Percentiles rank a stretch among this genome's conserved stretches.
Evolutionary conservation across 2,113 vertebrate genomes (phyloP).

Genomic region (Aphyosemion australe): DNA sequence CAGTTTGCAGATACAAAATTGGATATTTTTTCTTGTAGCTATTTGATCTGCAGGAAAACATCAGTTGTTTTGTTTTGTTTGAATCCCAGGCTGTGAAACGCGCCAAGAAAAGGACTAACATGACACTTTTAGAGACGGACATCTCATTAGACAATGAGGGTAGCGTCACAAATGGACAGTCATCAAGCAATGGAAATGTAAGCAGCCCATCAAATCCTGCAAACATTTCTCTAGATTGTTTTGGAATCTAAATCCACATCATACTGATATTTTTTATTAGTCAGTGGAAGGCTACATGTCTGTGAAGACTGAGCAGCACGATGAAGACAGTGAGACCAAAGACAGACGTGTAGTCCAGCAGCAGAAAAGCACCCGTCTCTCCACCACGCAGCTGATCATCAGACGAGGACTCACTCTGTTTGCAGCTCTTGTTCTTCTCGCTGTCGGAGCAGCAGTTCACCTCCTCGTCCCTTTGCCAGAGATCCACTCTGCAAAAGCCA

Average conservation of each 20-base stretch:
- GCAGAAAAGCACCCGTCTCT: conserved; percentile 38
- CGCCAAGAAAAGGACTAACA: conserved; percentile 40
- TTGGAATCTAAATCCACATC: not conserved
- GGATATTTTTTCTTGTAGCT: no score
- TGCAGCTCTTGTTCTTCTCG: conserved; percentile 56
- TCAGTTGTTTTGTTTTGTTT: not conserved
- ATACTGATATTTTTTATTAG: conserved; percentile 33
- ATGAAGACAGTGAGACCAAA: not conserved
- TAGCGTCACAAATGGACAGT: not conserved
- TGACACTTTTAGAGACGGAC: conserved; percentile 3
- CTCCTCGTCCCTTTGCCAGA: conserved; percentile 65
- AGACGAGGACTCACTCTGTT: conserved; percentile 67
- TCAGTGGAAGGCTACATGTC: conserved; percentile 43
- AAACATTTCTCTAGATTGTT: not conserved
- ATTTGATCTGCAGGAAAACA: no score
- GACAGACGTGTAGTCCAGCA: not conserved
- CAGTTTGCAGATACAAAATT: not conserved
- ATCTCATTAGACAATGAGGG: not conserved
- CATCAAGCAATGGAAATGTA: conserved; percentile 27
- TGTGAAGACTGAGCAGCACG: not conserved
- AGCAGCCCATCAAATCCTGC: conserved; percentile 5
- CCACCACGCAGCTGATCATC: conserved; percentile 73
- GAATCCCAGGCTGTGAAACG: conserved; percentile 65
- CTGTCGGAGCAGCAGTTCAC: conserved; percentile 55
- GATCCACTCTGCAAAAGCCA: conserved; percentile 14